These are phyloP conservation scores for Furcifer pardalis DNA, from an alignment of 2,797 vertebrate species.

Conservation along the genomic window DNA sequence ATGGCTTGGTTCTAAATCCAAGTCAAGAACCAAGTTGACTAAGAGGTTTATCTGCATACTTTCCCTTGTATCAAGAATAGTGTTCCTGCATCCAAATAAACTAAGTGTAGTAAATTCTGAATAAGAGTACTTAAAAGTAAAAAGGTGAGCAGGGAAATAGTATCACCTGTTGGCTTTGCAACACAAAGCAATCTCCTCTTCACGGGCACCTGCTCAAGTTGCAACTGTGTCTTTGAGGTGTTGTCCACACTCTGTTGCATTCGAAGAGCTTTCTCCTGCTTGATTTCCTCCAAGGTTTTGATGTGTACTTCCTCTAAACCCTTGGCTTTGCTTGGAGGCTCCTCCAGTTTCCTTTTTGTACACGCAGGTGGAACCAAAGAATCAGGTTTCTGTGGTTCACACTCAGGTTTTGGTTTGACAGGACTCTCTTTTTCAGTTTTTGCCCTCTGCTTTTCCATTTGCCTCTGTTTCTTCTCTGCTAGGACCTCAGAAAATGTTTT, in stretches of 20 bases:
- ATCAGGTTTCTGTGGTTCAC: conserved; percentile 55
- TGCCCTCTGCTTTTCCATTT: conserved; percentile 72
- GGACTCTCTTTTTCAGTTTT: conserved; percentile 58
- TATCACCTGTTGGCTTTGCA: conserved; percentile 70
- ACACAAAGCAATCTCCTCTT: conserved; percentile 70
- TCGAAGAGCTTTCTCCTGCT: conserved; percentile 87
- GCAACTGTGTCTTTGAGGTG: conserved; percentile 47
- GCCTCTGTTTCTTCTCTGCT: conserved; percentile 80
- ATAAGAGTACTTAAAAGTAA: background rate
- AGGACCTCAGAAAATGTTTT: conserved; percentile 83
- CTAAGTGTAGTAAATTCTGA: rapidly evolving
- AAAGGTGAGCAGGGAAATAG: background rate
- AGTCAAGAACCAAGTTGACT: background rate
- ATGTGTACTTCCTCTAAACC: conserved; percentile 76
- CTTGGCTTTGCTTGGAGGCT: conserved; percentile 41
- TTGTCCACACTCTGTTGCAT: conserved; percentile 70
- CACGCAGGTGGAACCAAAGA: rapidly evolving
- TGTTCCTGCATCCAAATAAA: background rate
- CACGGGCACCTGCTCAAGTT: conserved; percentile 37
- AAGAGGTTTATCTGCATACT: background rate
- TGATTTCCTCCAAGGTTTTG: conserved; percentile 94
- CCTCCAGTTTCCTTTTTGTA: conserved; percentile 58
- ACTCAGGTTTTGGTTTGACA: conserved; percentile 48
- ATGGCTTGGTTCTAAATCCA: background rate
- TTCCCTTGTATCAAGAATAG: background rate